Evolutionary conservation across 2,797 vertebrate genomes (phyloP).

Genomic region (Girardinus metallicus): DNA sequence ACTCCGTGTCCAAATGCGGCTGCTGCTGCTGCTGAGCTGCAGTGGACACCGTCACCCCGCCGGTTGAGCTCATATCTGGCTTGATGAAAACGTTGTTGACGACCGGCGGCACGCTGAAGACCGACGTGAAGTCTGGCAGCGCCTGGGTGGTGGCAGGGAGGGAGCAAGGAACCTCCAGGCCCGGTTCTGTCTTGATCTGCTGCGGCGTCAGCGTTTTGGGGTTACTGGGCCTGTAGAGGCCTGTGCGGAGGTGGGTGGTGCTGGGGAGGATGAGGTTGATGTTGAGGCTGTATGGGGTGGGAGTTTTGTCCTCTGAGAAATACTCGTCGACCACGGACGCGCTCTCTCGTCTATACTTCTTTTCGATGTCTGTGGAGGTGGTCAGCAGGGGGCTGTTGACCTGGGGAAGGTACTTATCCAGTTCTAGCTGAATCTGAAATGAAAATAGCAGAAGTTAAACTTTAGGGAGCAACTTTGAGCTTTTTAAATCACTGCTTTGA

Average conservation of each 20-base stretch:
- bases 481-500: not conserved
- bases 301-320: slow-evolving; percentile 87
- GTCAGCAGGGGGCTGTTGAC: slow-evolving; percentile 53
- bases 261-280: slow-evolving; percentile 91
- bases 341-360: slow-evolving; percentile 89
- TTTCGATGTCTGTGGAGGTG: slow-evolving; percentile 69
- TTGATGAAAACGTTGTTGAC: slow-evolving; percentile 90
- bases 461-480: not conserved
- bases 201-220: slow-evolving; percentile 73
- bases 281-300: slow-evolving; percentile 88
- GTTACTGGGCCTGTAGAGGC: slow-evolving; percentile 83
- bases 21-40: slow-evolving; percentile 52
- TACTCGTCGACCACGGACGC: slow-evolving; percentile 92
- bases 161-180: slow-evolving; percentile 79
- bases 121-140: slow-evolving; percentile 91
- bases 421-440: slow-evolving; percentile 79
- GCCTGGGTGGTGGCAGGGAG: slow-evolving; percentile 78
- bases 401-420: slow-evolving; percentile 89
- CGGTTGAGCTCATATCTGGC: slow-evolving; percentile 77
- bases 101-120: slow-evolving; percentile 89
- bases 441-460: not conserved
- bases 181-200: slow-evolving; percentile 88
- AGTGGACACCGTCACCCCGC: not conserved
- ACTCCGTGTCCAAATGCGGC: slow-evolving; percentile 63
- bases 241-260: slow-evolving; percentile 89